A percentile compares a stretch with the other conserved stretches of the same genome.
These are phyloP conservation scores for Magallana gigas DNA, from an alignment of 1,140 invertebrate genomes.

Conservation along the genomic window DNA sequence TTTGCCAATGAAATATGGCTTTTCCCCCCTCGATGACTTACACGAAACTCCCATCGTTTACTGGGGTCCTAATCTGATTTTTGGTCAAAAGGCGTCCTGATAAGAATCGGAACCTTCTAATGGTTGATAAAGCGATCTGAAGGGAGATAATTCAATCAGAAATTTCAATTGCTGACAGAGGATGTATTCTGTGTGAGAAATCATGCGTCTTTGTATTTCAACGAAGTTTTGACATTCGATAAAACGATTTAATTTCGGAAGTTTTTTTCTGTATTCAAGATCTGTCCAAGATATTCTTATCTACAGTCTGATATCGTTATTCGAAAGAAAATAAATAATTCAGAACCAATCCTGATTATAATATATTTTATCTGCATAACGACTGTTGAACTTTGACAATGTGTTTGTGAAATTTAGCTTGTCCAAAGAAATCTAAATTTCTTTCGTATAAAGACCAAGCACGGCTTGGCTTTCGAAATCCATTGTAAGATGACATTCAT, in stretches of 20 bases:
- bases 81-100: neutral
- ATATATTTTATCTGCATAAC: no score
- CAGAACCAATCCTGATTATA: constrained; percentile 8
- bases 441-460: no score
- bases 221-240: constrained; percentile 22
- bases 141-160: constrained; percentile 31
- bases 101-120: constrained; percentile 20
- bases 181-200: constrained; percentile 1
- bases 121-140: constrained; percentile 13
- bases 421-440: no score
- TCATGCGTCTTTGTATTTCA: neutral
- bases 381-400: no score
- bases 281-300: constrained; percentile 12
- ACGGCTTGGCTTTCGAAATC: no score
- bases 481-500: no score
- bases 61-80: neutral
- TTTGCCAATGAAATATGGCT: constrained; percentile 22
- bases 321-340: neutral
- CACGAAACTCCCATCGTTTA: constrained; percentile 13
- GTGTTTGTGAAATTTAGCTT: no score
- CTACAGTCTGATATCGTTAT: neutral
- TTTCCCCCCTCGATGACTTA: neutral
- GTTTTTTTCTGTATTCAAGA: constrained; percentile 22
- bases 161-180: constrained; percentile 31
- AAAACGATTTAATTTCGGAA: constrained; percentile 12